Evolutionary conservation across 2,888 invertebrate species (phyloP), one percentile per base, ranked within the genome.

Genomic region (Drosophila paranaensis): DNA sequence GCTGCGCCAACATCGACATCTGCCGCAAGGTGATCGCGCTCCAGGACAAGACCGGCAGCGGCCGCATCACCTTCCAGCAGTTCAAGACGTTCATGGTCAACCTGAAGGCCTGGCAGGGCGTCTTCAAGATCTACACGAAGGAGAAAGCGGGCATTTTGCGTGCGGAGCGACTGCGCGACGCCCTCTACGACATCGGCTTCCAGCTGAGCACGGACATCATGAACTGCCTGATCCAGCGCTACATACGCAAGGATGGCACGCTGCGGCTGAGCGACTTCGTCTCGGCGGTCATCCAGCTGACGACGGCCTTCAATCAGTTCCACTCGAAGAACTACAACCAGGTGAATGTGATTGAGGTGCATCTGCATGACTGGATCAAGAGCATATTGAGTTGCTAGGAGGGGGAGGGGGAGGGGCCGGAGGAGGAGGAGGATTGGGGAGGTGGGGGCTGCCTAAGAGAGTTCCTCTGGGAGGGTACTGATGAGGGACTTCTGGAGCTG

Each of bases 41-140:
- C 9, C 95, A 98, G 93, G 98, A 98, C 93, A 96, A 95, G 89
- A 95, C 95, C 51, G 96, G 96, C 61, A 95, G 95, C 37, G 98
- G 98, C 0, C 94, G 98, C 70, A 94, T 98, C 58, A 96, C 96
- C 72, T 96, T 97, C 82, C 94, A 94, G 60, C 97, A 98, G 90
- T 98, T 98, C 92, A 97, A 97, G 91, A 97, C 98, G 90, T 94
- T 98, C 74, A 97, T 98, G 95, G 97, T 97, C 88, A 98, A 97
- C 88, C 93, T 98, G 51, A 98, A 97, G 90, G 95, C 96, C 71
- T 98, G 98, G 98, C 98, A 98, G 90, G 95, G 96, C 27, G 96
- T 97, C 2, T 98, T 98, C 93, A 97, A 97, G 92, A 96, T 96
- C 82, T 97, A 98, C 91, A 96, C 97, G 8, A 96, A 97, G 88